Percentiles rank a stretch among this genome's conserved stretches.
These are phyloP conservation scores for Scaptomyza montana DNA, from an alignment of 1,140 invertebrate species.

Conservation along the genomic window DNA sequence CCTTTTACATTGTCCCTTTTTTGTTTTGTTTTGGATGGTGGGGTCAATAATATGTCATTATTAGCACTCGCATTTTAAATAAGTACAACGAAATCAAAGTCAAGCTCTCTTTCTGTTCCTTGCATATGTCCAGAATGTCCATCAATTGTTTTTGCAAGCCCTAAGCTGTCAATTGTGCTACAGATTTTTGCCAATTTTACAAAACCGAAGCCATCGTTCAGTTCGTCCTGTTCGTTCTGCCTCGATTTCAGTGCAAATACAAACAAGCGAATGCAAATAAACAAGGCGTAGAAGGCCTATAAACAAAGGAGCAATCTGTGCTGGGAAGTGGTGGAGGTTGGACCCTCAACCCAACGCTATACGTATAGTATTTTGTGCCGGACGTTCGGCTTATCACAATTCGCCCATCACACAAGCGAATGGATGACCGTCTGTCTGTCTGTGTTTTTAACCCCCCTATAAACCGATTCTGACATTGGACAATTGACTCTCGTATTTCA, in stretches of 20 bases:
- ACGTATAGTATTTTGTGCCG: conserved; percentile 7
- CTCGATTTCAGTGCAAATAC: conserved; percentile 79
- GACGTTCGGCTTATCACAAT: conserved; percentile 67
- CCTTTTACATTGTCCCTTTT: conserved; percentile 27
- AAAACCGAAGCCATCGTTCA: conserved; percentile 26
- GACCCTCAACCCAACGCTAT: background rate
- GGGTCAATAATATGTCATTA: conserved; percentile 42
- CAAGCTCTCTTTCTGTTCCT: conserved; percentile 1
- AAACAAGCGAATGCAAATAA: conserved; percentile 81
- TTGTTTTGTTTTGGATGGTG: background rate
- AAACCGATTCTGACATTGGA: conserved; percentile 27
- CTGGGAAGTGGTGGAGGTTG: conserved; percentile 5
- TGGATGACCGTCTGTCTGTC: conserved; percentile 27
- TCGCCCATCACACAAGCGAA: conserved; percentile 55
- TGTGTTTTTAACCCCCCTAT: conserved; percentile 50
- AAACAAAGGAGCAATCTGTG: conserved; percentile 69
- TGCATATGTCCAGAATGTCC: conserved; percentile 59
- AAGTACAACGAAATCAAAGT: conserved; percentile 44
- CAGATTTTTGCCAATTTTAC: conserved; percentile 73
- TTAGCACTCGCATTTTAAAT: conserved; percentile 53
- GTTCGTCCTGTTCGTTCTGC: conserved; percentile 34
- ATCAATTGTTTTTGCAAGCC: conserved; percentile 56
- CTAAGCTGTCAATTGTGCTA: conserved; percentile 71
- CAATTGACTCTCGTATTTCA: conserved; percentile 82
- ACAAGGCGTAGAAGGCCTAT: conserved; percentile 68